phyloP scores from a whole-genome alignment of 2,113 vertebrate genomes.

The Scalopus aquaticus region DNA sequence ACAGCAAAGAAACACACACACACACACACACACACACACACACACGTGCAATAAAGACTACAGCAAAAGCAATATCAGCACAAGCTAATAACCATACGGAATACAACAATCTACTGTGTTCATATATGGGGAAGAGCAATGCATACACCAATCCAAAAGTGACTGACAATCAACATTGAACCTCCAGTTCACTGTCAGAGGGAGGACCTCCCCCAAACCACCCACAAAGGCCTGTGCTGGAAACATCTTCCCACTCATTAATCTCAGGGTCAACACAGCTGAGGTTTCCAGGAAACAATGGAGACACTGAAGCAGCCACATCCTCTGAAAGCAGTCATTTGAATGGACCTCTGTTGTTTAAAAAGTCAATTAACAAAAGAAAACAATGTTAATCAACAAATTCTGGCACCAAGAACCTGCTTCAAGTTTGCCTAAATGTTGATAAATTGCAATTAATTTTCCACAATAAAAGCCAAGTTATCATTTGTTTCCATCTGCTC shows the following conservation, averaged over 20 bases:
- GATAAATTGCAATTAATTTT: conserved; percentile 70
- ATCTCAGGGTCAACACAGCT: conserved; percentile 36
- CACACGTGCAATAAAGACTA: no score
- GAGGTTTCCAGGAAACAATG: conserved; percentile 55
- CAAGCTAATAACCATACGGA: neutral
- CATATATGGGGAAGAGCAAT: neutral
- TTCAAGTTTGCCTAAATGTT: conserved; percentile 47
- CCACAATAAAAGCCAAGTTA: conserved; percentile 55
- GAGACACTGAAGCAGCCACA: neutral
- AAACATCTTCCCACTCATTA: conserved; percentile 7
- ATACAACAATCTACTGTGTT: neutral
- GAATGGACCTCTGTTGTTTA: conserved; percentile 40
- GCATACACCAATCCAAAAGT: neutral
- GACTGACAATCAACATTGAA: neutral
- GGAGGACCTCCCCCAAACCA: neutral
- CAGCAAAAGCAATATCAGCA: neutral
- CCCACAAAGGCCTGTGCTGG: neutral
- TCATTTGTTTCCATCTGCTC: conserved; percentile 55
- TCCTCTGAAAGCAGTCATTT: conserved; percentile 53
- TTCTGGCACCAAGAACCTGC: conserved; percentile 43
- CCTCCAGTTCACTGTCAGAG: neutral
- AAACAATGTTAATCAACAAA: conserved; percentile 65
- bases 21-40: no score
- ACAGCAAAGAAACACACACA: no score
- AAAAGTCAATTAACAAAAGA: conserved; percentile 63